Conservation (phyloP, 2,888 invertebrate genomes). For the Nycteola revayana region DNA sequence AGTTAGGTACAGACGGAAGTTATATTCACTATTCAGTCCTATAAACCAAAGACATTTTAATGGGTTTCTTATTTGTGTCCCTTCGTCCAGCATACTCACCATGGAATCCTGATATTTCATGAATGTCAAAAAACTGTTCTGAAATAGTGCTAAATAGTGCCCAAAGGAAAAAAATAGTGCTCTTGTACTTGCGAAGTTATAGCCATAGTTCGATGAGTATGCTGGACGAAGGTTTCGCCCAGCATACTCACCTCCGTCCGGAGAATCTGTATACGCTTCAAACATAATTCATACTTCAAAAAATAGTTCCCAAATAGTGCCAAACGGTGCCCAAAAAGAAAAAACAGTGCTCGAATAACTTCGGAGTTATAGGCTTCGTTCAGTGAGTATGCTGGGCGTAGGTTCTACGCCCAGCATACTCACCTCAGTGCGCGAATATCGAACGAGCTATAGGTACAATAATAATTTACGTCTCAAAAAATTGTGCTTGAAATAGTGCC, state of each 20-base stretch:
- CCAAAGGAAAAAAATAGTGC: slow-evolving; percentile 1
- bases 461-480: slow-evolving; percentile 6
- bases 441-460: slow-evolving; percentile 6
- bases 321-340: slow-evolving; percentile 6
- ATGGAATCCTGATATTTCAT: slow-evolving; percentile 1
- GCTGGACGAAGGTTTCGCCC: slow-evolving; percentile 6
- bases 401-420: slow-evolving; percentile 8
- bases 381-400: slow-evolving; percentile 6
- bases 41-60: too few species aligned
- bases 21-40: too few species aligned
- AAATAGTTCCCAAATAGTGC: slow-evolving; percentile 7
- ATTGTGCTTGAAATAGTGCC: slow-evolving; percentile 6
- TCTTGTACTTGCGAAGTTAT: slow-evolving; percentile 1
- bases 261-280: slow-evolving; percentile 7
- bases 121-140: slow-evolving; percentile 1
- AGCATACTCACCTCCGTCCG: slow-evolving; percentile 6
- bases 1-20: too few species aligned
- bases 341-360: slow-evolving; percentile 6
- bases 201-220: slow-evolving; percentile 1
- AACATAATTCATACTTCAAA: slow-evolving; percentile 7
- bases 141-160: slow-evolving; percentile 1
- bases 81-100: slow-evolving; percentile 2
- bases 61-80: too few species aligned
- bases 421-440: slow-evolving; percentile 5
- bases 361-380: slow-evolving; percentile 6